phyloP scores from a whole-genome alignment of 2,797 vertebrate genomes.

The Rhyacichthys aspro region DNA sequence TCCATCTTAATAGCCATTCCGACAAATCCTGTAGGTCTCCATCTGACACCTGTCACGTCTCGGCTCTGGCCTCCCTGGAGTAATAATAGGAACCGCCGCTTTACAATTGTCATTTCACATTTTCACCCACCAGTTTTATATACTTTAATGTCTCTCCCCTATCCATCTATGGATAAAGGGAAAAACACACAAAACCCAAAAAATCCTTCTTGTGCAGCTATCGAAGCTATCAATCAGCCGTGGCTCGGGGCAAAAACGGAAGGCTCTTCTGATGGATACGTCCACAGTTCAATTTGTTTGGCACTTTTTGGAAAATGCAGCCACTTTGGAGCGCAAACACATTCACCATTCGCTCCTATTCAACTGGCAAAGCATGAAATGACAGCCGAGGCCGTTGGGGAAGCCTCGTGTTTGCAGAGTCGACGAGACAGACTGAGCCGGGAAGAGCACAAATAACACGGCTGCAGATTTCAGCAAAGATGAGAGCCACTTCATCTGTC shows the following conservation, averaged over 20 bases:
- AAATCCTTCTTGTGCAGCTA: conserved; percentile 52
- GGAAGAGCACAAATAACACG: conserved; percentile 19
- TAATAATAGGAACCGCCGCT: conserved; percentile 53
- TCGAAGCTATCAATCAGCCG: conserved; percentile 74
- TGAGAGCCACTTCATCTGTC: conserved; percentile 26
- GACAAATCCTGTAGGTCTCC: conserved; percentile 61
- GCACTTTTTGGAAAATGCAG: conserved; percentile 55
- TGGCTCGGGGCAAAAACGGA: conserved; percentile 61
- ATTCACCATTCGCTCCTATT: conserved; percentile 47
- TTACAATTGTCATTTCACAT: conserved; percentile 71
- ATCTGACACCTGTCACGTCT: conserved; percentile 72
- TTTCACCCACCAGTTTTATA: conserved; percentile 55
- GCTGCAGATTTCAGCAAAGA: conserved; percentile 25
- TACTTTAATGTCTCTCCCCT: conserved; percentile 28
- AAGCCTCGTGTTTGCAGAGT: conserved; percentile 44
- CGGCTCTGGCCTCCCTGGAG: conserved; percentile 46
- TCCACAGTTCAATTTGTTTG: conserved; percentile 71
- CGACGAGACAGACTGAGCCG: conserved; percentile 1
- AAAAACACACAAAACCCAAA: conserved; percentile 5
- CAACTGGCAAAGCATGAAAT: conserved; percentile 57
- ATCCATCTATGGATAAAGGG: conserved; percentile 11
- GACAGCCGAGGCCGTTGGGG: conserved; percentile 42
- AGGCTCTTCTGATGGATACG: conserved; percentile 61
- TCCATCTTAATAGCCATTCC: conserved; percentile 64
- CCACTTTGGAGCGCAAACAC: conserved; percentile 56